These are phyloP conservation scores for Melanotaenia duboulayi DNA, from an alignment of 2,113 vertebrate species.

Conservation along the genomic window DNA sequence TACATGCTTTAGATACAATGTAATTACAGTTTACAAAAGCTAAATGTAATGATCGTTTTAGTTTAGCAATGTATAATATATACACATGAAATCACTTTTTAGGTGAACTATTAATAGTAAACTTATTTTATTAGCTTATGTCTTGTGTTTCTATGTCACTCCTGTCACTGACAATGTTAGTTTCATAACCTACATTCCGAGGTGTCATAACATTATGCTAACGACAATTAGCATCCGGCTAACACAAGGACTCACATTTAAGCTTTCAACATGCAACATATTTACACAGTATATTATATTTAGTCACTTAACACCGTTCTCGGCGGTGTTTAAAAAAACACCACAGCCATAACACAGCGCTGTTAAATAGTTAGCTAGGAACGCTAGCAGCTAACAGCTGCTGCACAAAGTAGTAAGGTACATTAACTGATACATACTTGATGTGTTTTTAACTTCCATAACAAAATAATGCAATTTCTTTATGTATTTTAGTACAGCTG, in stretches of 20 bases:
- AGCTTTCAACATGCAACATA: not conserved
- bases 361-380: not conserved
- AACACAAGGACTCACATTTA: not conserved
- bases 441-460: not conserved
- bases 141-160: not conserved
- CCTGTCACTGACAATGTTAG: not conserved
- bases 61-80: too few relatives aligned
- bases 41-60: not conserved
- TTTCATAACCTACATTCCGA: conserved; percentile 36
- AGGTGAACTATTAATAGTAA: too few relatives aligned
- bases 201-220: conserved; percentile 52
- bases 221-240: conserved; percentile 1
- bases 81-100: too few relatives aligned
- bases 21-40: too few relatives aligned
- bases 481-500: not conserved
- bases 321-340: rapidly evolving
- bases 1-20: not conserved
- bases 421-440: too few relatives aligned
- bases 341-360: not conserved
- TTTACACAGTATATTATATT: not conserved
- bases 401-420: not conserved
- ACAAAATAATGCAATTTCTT: not conserved
- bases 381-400: conserved; percentile 19
- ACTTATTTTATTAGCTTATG: not conserved
- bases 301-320: not conserved